A percentile compares a stretch with the other conserved stretches of the same genome.
These are phyloP conservation scores for Lamprologus tigripictilis DNA, from an alignment of 2,113 vertebrate species.

Conservation along the genomic window DNA sequence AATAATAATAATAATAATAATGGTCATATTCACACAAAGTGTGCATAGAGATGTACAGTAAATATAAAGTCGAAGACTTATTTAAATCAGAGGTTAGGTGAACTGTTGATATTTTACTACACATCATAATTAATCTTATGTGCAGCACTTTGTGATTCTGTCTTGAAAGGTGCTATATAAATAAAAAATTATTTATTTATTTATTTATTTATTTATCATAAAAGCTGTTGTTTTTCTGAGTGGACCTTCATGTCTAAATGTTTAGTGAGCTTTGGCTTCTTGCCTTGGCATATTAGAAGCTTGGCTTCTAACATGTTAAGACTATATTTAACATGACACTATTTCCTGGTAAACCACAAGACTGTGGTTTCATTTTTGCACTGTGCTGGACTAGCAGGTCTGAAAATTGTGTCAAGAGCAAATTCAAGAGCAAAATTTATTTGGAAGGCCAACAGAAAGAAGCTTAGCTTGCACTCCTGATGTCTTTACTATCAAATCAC, in stretches of 20 bases:
- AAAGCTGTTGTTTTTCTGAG: background rate
- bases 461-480: constrained; percentile 10
- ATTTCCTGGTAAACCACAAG: background rate
- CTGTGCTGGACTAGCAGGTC: background rate
- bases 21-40: background rate
- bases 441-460: constrained; percentile 9
- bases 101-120: background rate
- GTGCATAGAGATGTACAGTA: background rate
- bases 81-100: background rate
- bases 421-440: constrained; percentile 13
- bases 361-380: background rate
- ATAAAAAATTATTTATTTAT: fast-evolving
- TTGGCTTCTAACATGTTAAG: background rate
- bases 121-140: background rate
- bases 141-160: too few species aligned
- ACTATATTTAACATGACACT: background rate
- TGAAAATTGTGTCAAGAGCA: constrained; percentile 42
- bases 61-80: background rate
- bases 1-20: background rate
- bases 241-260: background rate
- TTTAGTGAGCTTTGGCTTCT: background rate
- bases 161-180: too few species aligned
- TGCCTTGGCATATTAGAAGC: background rate
- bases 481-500: constrained; percentile 33
- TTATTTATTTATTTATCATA: background rate